Base-by-base conservation (phyloP, 2,797 vertebrate species). In the Salmo trutta region DNA sequence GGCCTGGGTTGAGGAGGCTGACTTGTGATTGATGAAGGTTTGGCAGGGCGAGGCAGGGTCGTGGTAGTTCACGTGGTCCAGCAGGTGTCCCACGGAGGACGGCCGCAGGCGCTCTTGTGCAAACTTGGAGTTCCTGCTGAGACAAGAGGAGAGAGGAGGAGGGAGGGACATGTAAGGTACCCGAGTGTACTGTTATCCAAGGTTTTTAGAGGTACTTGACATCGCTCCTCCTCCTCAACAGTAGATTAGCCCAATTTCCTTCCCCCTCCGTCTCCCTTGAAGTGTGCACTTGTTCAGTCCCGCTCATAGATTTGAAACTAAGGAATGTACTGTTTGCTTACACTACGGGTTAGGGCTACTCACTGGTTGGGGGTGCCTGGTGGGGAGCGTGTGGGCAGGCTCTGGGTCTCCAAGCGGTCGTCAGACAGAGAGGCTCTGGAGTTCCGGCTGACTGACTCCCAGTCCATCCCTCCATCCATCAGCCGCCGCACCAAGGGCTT, bases 1-100 rank as follows among this genome's bases (percentile, higher is more conserved):
- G 82, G 98, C 97, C 91, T 99, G 97, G 0, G 98, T 98, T 85
- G 98, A 99, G 29, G 96, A 98, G 4, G 97, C 96, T 5, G 97
- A 99, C 91, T 96, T 96, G 91, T 99, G 97, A 92, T 97, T 97
- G 89, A 90, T 95, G 87, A 97, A 98, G 1, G 94, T 93, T 76
- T 98, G 93, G 85, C 97, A 96, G 1, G 97, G 96, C 3, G 98
- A 99, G 47, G 93, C 82, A 15, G 36, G 59, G 31, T 24, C 47
- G 21, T 47, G 75, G 77, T 97, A 97, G 91, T 98, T 96, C 79
- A 96, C 86, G 0, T 96, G 97, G 85, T 97, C 97, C 69, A 98
- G 97, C 90, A 99, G 92, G 90, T 99, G 97, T 88, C 98, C 97
- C 2, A 99, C 97, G 0, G 98, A 99, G 3, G 96, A 99, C 0